phyloP scores from a whole-genome alignment of 1,140 invertebrate genomes.

The Bombus superbus region DNA sequence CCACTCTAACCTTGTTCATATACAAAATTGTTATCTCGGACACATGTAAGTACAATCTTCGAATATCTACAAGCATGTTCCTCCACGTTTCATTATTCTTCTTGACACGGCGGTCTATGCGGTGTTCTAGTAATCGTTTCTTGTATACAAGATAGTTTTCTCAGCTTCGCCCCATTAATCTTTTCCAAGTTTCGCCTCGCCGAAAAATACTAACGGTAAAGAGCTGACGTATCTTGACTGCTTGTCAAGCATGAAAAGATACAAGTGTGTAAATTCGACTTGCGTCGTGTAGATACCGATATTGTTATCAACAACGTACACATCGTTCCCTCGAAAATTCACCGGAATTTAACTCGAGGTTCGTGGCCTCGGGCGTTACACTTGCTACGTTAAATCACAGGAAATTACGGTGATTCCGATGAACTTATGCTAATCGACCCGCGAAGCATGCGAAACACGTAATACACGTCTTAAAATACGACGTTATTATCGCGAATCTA shows the following conservation, averaged over 20 bases:
- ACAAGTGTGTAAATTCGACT: slow-evolving; percentile 17
- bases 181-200: not conserved
- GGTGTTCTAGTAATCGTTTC: not conserved
- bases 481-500: not conserved
- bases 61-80: not conserved
- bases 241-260: slow-evolving; percentile 10
- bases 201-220: slow-evolving; percentile 46
- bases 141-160: slow-evolving; percentile 34
- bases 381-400: slow-evolving; percentile 14
- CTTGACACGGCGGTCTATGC: not conserved
- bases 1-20: not conserved
- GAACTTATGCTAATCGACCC: not conserved
- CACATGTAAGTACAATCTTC: slow-evolving; percentile 22
- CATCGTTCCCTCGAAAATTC: not conserved
- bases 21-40: not conserved
- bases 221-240: slow-evolving; percentile 4
- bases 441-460: not conserved
- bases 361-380: not conserved
- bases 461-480: not conserved
- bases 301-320: slow-evolving; percentile 18
- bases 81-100: not conserved
- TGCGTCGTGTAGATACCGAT: not conserved
- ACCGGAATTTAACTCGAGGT: not conserved
- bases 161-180: slow-evolving; percentile 12
- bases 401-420: not conserved